Base-by-base conservation (phyloP, 1,140 invertebrate genomes). In the Tribolium madens region DNA sequence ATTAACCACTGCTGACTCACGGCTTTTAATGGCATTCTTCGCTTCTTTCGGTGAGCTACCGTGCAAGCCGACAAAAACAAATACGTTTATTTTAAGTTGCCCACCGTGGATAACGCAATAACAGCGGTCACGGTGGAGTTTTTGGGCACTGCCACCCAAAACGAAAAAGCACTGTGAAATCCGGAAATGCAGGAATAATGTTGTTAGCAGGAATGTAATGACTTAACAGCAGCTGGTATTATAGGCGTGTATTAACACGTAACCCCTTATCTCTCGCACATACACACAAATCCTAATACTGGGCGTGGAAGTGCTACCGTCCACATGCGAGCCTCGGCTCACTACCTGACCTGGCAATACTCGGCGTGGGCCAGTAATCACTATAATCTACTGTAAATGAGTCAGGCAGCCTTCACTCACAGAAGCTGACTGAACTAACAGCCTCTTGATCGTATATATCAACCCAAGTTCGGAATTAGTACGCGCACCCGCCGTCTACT, bases 341-440 rank as follows among this genome's bases (percentile, higher is more conserved):
- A 33, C 75, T 76, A 52, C 75, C 75, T 72, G 64, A 76, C 21
- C 48, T 69, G 75, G 48, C 64, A 76, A 76, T 70, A 69, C 64
- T 36, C 78, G 69, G 78, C 78, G 78, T 79, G 76, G 78, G 78
- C 76, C 76, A 64, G 76, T 79, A 79, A 79, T 79, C 76, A 79
- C 78, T 79, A 79, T 79, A 79, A 79, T 79, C 76, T 79, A 75
- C 78, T 48, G 72, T 77, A 77, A 79, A 79, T 79, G 76, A 79
- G 78, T 77, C 73, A 73, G 73, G 76, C 76, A 77, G 68, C 75
- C 73, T 79, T 79, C 78, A 79, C 76, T 79, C 76, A 79, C 73
- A 76, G 64, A 76, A 77, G 75, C 75, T 72, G 52, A 71, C 68
- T 76, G 50, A 72, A 72, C 52, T 76, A 76, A 42, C 75, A 52